Evolutionary conservation across 2,797 vertebrate genomes (phyloP).

Genomic region (Cossypha niveicapilla): DNA sequence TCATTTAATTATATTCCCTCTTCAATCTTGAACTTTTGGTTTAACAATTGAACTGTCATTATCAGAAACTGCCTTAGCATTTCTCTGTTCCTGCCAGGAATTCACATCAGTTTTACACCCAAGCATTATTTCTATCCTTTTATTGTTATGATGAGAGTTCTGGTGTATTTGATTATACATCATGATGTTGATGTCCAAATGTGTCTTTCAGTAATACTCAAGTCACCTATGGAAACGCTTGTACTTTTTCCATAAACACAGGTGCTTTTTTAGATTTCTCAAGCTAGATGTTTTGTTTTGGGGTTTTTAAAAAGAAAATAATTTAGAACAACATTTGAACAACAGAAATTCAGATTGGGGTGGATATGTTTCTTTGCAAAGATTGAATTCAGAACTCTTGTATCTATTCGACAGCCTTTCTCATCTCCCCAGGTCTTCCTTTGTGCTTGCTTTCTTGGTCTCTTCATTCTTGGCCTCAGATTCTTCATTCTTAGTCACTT

Average conservation of each 20-base stretch:
- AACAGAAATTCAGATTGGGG: neutral
- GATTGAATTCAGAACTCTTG: neutral
- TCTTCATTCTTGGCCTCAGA: neutral
- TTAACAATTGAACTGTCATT: neutral
- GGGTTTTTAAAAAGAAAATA: neutral
- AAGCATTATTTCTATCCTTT: neutral
- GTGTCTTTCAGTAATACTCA: neutral
- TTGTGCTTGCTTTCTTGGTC: neutral
- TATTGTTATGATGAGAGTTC: neutral
- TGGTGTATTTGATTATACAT: neutral
- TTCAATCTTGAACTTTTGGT: neutral
- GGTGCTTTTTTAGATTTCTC: neutral
- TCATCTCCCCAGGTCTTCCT: neutral
- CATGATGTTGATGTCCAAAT: neutral
- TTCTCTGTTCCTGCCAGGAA: neutral
- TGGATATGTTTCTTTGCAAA: neutral
- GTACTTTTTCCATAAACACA: neutral
- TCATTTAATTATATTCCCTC: conserved; percentile 10
- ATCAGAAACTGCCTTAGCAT: neutral
- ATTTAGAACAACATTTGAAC: neutral
- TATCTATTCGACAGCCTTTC: neutral
- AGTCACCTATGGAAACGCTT: neutral
- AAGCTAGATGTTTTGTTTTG: neutral
- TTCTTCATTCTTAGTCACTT: neutral
- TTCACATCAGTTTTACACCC: neutral